Conservation (phyloP, 2,797 vertebrate genomes). For the Onychomys arenicola region DNA sequence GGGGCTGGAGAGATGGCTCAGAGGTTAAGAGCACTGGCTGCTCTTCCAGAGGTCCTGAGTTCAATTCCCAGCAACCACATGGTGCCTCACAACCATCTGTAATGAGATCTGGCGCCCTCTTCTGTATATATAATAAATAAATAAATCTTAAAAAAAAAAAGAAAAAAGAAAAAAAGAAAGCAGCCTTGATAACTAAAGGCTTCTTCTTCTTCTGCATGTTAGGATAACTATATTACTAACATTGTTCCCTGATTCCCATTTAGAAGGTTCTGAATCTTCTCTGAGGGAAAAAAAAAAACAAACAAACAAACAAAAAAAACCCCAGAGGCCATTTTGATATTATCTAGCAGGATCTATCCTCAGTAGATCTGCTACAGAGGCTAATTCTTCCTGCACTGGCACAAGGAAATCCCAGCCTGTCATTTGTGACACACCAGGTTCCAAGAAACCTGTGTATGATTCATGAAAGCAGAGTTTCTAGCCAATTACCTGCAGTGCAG, state of each 20-base stretch:
- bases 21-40: no score
- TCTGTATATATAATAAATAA: no score
- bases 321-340: not conserved
- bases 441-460: constrained; percentile 44
- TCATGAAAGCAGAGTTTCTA: constrained; percentile 68
- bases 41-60: no score
- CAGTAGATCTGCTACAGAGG: not conserved
- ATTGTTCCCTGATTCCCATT: not conserved
- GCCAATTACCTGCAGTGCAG: constrained; percentile 42
- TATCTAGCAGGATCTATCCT: not conserved
- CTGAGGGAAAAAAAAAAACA: not conserved
- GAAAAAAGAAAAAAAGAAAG: no score
- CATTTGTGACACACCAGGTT: constrained; percentile 48
- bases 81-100: no score
- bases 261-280: not conserved
- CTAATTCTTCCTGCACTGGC: not conserved
- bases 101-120: no score
- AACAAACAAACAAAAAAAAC: no score
- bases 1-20: no score
- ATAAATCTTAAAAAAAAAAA: no score
- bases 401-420: constrained; percentile 29
- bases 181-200: not conserved
- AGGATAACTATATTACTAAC: not conserved
- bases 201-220: not conserved
- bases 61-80: no score